These are phyloP conservation scores for Chloropsis hardwickii DNA, from an alignment of 2,113 vertebrate genomes.

Conservation along the genomic window DNA sequence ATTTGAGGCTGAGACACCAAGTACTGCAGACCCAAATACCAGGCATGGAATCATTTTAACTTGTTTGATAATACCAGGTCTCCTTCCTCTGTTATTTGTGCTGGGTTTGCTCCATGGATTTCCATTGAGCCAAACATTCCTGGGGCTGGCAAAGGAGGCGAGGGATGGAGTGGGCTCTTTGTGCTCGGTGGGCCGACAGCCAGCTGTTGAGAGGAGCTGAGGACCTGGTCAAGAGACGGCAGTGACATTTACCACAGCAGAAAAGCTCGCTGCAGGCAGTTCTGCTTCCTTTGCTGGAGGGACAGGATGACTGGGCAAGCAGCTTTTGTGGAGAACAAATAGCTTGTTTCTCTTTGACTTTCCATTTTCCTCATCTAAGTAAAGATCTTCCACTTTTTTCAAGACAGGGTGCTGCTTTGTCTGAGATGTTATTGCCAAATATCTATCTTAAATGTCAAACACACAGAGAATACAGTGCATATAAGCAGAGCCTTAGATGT, in stretches of 20 bases:
- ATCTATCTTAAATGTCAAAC: conserved; percentile 35
- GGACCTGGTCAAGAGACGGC: neutral
- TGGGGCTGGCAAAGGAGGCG: neutral
- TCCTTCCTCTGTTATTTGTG: neutral
- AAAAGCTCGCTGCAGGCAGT: conserved; percentile 27
- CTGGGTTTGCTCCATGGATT: neutral
- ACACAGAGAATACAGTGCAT: neutral
- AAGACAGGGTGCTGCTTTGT: conserved; percentile 12
- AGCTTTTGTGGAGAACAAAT: conserved; percentile 1
- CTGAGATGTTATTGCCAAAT: conserved; percentile 12
- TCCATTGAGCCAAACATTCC: neutral
- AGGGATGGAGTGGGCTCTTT: neutral
- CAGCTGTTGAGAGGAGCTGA: neutral
- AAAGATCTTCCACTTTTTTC: conserved; percentile 10
- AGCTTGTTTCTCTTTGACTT: neutral
- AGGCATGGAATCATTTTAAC: neutral
- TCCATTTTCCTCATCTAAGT: conserved; percentile 41
- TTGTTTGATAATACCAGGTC: neutral
- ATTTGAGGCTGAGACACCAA: neutral
- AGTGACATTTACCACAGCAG: neutral
- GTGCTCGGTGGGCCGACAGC: rapidly evolving
- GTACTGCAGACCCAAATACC: neutral
- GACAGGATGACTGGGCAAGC: neutral
- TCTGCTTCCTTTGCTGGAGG: neutral
- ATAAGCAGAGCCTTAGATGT: neutral